phyloP scores from a whole-genome alignment of 2,888 invertebrate genomes.

The Ryuthela nishihirai region DNA sequence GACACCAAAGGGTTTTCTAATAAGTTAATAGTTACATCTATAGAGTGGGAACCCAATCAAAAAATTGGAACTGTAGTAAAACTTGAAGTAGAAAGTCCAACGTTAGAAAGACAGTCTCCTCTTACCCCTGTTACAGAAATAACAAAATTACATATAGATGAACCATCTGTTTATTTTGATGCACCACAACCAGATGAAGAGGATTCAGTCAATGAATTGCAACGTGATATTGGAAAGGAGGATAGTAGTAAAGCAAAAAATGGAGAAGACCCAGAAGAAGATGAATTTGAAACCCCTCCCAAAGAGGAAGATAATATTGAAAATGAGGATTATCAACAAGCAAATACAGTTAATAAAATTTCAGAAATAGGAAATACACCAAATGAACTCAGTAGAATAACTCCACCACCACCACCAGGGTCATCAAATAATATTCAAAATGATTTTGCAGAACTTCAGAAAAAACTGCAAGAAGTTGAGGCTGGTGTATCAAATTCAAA shows the following conservation, averaged over 20 bases:
- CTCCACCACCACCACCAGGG: neutral
- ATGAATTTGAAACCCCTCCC: constrained; percentile 30
- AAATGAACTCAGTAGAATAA: neutral
- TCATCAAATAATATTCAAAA: no score
- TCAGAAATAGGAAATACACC: neutral
- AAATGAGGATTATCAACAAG: no score
- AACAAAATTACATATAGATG: constrained; percentile 30
- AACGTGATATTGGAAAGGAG: neutral
- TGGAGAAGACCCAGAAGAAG: constrained; percentile 14
- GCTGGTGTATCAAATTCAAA: no score
- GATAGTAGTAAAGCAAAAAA: neutral
- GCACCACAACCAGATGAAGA: constrained; percentile 40
- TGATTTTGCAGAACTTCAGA: no score
- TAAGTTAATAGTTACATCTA: constrained; percentile 26
- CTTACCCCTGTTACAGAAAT: constrained; percentile 20
- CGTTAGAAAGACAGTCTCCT: constrained; percentile 22
- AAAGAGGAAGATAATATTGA: no score
- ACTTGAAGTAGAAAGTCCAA: constrained; percentile 31
- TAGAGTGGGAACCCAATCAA: constrained; percentile 28
- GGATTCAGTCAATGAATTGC: constrained; percentile 12
- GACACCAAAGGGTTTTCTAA: constrained; percentile 7
- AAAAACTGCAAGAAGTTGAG: no score
- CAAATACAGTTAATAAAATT: no score
- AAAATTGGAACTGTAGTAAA: constrained; percentile 23
- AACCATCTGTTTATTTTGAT: constrained; percentile 44